Conservation (phyloP, 2,113 vertebrate genomes). For the Formicarius rufipectus region DNA sequence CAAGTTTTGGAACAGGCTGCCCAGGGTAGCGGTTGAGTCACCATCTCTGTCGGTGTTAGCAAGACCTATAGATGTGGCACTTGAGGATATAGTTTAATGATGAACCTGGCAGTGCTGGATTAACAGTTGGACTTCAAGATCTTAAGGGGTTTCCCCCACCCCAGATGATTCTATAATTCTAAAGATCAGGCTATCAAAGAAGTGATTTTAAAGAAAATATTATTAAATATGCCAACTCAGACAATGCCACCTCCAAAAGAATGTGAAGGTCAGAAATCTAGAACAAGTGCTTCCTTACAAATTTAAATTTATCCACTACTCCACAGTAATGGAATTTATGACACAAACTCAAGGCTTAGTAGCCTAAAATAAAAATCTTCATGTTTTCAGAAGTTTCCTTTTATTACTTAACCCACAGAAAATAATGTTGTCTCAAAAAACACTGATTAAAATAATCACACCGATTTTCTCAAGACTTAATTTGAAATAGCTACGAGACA, state of each 20-base stretch:
- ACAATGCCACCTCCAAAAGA: not conserved
- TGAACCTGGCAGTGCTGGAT: not conserved
- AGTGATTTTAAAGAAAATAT: not conserved
- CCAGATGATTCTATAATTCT: not conserved
- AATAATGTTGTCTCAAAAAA: not conserved
- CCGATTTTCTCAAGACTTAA: not conserved
- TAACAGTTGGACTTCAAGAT: not conserved
- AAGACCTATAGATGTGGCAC: not conserved
- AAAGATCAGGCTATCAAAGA: not conserved
- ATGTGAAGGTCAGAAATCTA: not conserved
- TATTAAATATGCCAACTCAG: not conserved
- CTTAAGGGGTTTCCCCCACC: not conserved
- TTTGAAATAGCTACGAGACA: not conserved
- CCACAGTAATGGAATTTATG: not conserved
- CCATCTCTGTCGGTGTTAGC: not conserved
- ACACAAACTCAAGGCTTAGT: not conserved
- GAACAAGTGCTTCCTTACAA: not conserved
- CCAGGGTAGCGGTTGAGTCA: not conserved
- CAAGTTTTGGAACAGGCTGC: not conserved
- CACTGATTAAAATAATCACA: not conserved
- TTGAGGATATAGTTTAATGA: not conserved
- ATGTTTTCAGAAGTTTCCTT: not conserved
- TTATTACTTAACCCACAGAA: not conserved
- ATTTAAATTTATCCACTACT: not conserved
- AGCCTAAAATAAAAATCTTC: not conserved